Evolutionary conservation across 2,113 vertebrate genomes (phyloP).

Genomic region (Xiphophorus maculatus): DNA sequence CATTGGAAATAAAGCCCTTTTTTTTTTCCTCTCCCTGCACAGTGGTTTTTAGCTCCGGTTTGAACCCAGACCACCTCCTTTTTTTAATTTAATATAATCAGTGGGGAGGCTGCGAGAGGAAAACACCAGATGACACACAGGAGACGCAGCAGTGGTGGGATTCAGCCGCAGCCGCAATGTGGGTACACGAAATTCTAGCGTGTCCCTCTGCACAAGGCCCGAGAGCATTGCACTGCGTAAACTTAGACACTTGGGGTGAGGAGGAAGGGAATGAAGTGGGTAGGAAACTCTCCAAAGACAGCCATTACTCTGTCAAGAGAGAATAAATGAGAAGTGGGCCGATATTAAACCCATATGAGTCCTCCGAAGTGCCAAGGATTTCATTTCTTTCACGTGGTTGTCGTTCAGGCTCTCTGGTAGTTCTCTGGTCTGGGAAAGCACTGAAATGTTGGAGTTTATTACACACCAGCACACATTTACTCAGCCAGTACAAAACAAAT

Average conservation of each 20-base stretch:
- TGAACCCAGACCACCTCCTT: constrained; percentile 8
- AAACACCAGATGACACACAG: constrained; percentile 41
- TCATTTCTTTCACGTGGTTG: constrained; percentile 60
- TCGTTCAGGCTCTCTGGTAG: constrained; percentile 28
- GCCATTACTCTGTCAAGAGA: constrained; percentile 75
- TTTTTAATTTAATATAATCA: constrained; percentile 28
- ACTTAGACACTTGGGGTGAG: constrained; percentile 59
- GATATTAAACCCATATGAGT: constrained; percentile 83
- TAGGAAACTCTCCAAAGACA: constrained; percentile 67
- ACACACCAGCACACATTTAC: not conserved
- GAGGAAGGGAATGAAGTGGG: constrained; percentile 60
- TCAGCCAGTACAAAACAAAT: constrained; percentile 3
- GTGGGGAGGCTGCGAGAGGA: constrained; percentile 20
- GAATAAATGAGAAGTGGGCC: constrained; percentile 73
- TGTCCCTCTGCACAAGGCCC: constrained; percentile 49
- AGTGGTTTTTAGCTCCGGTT: constrained; percentile 14
- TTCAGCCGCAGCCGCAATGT: constrained; percentile 63
- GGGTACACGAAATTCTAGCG: constrained; percentile 46
- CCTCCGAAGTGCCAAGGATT: constrained; percentile 64
- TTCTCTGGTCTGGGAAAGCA: constrained; percentile 46
- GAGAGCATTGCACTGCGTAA: constrained; percentile 45
- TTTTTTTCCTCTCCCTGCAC: not conserved
- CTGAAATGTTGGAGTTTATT: constrained; percentile 6
- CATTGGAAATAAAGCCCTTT: constrained; percentile 16
- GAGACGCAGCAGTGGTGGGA: constrained; percentile 45